A percentile compares a stretch with the other conserved stretches of the same genome.
These are phyloP conservation scores for Lithophane socia DNA, from an alignment of 2,888 invertebrate species.

Conservation along the genomic window DNA sequence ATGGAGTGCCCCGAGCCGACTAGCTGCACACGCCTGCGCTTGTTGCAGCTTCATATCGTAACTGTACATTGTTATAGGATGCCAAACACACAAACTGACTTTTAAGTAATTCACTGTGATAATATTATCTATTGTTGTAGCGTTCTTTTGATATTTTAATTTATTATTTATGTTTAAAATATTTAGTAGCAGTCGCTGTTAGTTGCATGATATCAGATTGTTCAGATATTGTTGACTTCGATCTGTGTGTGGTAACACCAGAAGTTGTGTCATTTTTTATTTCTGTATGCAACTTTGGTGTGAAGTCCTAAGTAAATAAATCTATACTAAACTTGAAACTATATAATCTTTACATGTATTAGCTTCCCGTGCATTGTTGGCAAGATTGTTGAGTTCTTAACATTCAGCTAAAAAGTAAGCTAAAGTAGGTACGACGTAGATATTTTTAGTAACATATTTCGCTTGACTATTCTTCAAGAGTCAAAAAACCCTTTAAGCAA, in stretches of 20 bases:
- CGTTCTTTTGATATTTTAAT: slow-evolving; percentile 62
- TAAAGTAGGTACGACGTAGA: too few species aligned
- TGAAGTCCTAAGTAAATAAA: slow-evolving; percentile 3
- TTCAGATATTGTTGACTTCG: background rate
- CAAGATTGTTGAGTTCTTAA: background rate
- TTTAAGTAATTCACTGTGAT: slow-evolving; percentile 73
- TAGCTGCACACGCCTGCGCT: background rate
- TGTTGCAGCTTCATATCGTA: slow-evolving; percentile 13
- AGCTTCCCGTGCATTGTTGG: background rate
- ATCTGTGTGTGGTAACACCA: background rate
- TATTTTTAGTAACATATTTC: too few species aligned
- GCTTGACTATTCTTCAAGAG: too few species aligned
- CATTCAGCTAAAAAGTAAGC: background rate
- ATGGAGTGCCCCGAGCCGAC: background rate
- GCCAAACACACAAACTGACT: slow-evolving; percentile 57
- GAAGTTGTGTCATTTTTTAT: background rate
- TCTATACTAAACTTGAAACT: too few species aligned
- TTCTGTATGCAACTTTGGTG: background rate
- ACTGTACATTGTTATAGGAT: slow-evolving; percentile 2
- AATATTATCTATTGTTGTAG: slow-evolving; percentile 66
- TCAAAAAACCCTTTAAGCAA: too few species aligned
- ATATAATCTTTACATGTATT: background rate
- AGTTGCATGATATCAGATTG: slow-evolving; percentile 16
- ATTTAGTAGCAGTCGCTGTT: slow-evolving; percentile 26
- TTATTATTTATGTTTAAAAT: slow-evolving; percentile 55